Conservation (phyloP, 1,140 invertebrate species). For the Heliothis subflexa region DNA sequence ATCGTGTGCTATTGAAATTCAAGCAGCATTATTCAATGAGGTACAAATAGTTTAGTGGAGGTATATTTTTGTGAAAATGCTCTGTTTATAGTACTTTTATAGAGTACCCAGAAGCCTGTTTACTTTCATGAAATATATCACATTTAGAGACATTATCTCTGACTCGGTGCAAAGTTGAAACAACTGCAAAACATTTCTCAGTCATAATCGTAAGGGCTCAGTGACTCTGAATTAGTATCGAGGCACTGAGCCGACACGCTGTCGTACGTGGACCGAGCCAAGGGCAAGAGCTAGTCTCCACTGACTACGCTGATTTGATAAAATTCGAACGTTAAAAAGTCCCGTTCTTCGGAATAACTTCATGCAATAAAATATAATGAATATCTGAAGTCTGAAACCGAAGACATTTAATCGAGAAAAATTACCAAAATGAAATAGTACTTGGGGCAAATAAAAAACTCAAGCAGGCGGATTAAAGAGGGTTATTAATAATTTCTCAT, state of each 20-base stretch:
- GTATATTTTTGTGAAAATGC: too few species aligned
- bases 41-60: too few species aligned
- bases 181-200: background rate
- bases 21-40: too few species aligned
- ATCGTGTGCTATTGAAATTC: too few species aligned
- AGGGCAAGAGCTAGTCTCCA: background rate
- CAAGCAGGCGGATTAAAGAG: slow-evolving; percentile 18
- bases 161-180: background rate
- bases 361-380: background rate
- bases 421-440: slow-evolving; percentile 13
- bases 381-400: background rate
- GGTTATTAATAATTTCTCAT: slow-evolving; percentile 44
- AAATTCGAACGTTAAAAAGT: background rate
- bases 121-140: background rate
- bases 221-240: background rate
- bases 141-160: background rate
- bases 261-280: background rate
- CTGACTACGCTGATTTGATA: background rate
- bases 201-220: background rate
- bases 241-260: background rate
- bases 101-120: too few species aligned
- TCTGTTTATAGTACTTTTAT: too few species aligned
- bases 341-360: background rate
- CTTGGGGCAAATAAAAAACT: slow-evolving; percentile 30
- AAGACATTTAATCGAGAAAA: slow-evolving; percentile 14